These are phyloP conservation scores for Pyrochroa serraticornis DNA, from an alignment of 2,888 invertebrate genomes.

Conservation along the genomic window DNA sequence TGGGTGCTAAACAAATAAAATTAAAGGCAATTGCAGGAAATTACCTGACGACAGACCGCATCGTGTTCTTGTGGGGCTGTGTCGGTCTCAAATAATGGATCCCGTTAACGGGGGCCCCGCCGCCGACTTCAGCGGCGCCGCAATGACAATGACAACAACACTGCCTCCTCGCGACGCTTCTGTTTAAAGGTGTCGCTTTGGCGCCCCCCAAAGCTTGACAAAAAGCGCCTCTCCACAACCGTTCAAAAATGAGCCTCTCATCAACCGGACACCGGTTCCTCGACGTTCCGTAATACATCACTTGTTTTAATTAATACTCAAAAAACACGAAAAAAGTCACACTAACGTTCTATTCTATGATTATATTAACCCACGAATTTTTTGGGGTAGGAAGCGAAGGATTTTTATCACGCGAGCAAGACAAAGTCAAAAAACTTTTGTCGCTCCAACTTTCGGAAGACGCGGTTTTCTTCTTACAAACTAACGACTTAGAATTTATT, in stretches of 20 bases:
- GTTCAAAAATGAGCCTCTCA: slow-evolving; percentile 72
- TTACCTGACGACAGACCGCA: slow-evolving; percentile 73
- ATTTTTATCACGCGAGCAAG: slow-evolving; percentile 25
- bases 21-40: too few species aligned
- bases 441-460: not conserved
- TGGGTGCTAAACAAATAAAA: too few species aligned
- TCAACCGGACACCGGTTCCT: slow-evolving; percentile 59
- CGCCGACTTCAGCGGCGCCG: slow-evolving; percentile 57
- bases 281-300: slow-evolving; percentile 30
- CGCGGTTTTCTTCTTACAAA: slow-evolving; percentile 1
- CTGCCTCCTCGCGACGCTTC: slow-evolving; percentile 31
- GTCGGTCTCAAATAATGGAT: not conserved
- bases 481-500: slow-evolving; percentile 29
- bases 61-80: slow-evolving; percentile 55
- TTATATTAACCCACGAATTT: not conserved
- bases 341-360: not conserved
- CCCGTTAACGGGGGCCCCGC: slow-evolving; percentile 53
- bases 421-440: not conserved
- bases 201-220: slow-evolving; percentile 52
- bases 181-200: slow-evolving; percentile 33
- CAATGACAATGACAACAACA: slow-evolving; percentile 61
- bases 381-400: slow-evolving; percentile 24
- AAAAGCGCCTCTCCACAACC: slow-evolving; percentile 70
- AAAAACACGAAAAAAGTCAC: not conserved
- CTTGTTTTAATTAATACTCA: slow-evolving; percentile 12